Percentiles rank a stretch among this genome's conserved stretches.
Evolutionary conservation across 1,140 invertebrate species (phyloP).

Genomic region (Chionoecetes opilio): DNA sequence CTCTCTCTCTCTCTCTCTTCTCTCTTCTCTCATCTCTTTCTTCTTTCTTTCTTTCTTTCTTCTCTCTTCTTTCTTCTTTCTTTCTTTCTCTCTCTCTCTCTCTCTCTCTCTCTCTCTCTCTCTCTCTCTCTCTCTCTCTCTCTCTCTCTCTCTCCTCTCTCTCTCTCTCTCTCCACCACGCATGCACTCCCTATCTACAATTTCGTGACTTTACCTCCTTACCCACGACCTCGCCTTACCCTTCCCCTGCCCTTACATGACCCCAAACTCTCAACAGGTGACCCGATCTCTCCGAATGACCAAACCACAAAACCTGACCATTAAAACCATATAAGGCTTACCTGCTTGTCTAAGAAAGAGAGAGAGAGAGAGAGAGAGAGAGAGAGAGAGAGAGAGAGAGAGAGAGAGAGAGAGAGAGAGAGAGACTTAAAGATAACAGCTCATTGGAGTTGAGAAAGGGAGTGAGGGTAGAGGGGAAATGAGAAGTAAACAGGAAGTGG

Average conservation of each 20-base stretch:
- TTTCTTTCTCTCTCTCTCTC: neutral
- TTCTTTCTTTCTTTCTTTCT: neutral
- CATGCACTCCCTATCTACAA: neutral
- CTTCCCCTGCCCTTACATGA: neutral
- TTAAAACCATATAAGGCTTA: neutral
- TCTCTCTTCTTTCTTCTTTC: neutral
- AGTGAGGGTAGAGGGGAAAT: neutral
- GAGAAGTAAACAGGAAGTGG: constrained; percentile 5
- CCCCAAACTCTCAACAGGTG: neutral
- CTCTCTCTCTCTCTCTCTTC: neutral
- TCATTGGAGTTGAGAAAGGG: neutral
- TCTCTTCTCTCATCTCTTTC: neutral
- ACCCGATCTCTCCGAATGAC: neutral
- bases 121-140: neutral
- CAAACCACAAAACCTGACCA: neutral
- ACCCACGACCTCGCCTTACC: neutral
- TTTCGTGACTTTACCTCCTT: neutral
- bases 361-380: neutral
- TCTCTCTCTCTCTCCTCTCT: neutral
- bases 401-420: neutral
- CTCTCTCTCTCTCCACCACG: constrained; percentile 1
- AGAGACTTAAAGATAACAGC: neutral
- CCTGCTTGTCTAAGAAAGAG: neutral
- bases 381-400: neutral
- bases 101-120: constrained; percentile 13